Conservation (phyloP, 2,797 vertebrate species). For the Buceros bicornis region DNA sequence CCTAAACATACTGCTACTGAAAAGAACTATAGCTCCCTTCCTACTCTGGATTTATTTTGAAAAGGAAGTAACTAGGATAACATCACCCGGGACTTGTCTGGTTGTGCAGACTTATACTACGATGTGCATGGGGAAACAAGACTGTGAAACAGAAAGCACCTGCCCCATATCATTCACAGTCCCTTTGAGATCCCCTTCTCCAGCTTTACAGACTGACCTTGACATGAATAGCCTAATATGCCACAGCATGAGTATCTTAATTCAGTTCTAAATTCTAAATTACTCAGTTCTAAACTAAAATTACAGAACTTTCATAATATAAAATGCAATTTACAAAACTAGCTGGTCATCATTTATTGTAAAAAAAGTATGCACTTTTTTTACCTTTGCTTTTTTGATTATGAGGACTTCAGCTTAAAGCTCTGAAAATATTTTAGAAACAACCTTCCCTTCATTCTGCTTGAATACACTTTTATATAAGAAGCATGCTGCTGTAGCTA, state of each 20-base stretch:
- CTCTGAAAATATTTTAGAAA: background rate
- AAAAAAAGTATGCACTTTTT: background rate
- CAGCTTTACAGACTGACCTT: background rate
- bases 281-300: background rate
- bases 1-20: background rate
- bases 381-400: background rate
- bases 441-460: background rate
- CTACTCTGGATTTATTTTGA: background rate
- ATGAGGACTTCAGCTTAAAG: background rate
- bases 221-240: background rate
- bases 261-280: background rate
- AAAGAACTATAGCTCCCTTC: background rate
- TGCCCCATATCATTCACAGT: background rate
- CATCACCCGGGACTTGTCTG: background rate
- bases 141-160: background rate
- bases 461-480: background rate
- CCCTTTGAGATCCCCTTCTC: background rate
- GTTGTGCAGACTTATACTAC: background rate
- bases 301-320: background rate
- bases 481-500: background rate
- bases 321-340: background rate
- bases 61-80: background rate
- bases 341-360: rapidly evolving
- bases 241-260: background rate
- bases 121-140: background rate